Evolutionary conservation across 2,888 invertebrate genomes (phyloP).

Genomic region (Apamea crenata): DNA sequence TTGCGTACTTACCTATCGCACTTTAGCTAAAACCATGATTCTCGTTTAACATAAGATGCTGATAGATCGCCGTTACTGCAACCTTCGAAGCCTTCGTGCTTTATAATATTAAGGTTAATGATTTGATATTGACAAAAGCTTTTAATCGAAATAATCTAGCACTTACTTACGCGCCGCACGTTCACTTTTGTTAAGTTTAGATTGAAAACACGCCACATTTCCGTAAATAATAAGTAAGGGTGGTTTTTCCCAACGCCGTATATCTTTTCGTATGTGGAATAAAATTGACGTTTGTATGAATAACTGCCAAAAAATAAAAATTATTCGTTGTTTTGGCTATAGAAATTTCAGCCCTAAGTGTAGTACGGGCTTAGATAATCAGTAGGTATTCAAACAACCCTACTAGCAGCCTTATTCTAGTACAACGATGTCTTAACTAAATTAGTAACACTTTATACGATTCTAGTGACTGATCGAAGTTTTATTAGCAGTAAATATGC

Average conservation of each 20-base stretch:
- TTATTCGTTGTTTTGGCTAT: background rate
- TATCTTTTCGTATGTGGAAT: background rate
- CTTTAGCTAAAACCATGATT: background rate
- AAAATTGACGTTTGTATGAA: background rate
- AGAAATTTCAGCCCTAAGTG: background rate
- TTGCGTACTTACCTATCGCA: background rate
- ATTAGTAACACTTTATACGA: conserved; percentile 38
- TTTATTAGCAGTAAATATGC: conserved; percentile 39
- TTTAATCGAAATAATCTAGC: conserved; percentile 25
- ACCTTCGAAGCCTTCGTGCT: conserved; percentile 17
- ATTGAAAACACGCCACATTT: conserved; percentile 37
- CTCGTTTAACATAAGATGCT: background rate
- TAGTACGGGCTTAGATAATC: background rate
- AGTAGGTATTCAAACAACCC: background rate
- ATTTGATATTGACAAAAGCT: conserved; percentile 4
- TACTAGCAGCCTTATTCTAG: background rate
- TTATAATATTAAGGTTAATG: conserved; percentile 9
- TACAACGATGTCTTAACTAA: conserved; percentile 11
- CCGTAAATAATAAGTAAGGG: conserved; percentile 17
- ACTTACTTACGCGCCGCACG: conserved; percentile 11
- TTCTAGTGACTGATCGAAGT: conserved; percentile 28
- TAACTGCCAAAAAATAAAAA: background rate
- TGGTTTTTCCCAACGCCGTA: background rate
- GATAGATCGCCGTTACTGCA: conserved; percentile 7
- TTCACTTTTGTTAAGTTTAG: conserved; percentile 14